Evolutionary conservation across 1,140 invertebrate species (phyloP).

Genomic region (Lepidurus couesii): DNA sequence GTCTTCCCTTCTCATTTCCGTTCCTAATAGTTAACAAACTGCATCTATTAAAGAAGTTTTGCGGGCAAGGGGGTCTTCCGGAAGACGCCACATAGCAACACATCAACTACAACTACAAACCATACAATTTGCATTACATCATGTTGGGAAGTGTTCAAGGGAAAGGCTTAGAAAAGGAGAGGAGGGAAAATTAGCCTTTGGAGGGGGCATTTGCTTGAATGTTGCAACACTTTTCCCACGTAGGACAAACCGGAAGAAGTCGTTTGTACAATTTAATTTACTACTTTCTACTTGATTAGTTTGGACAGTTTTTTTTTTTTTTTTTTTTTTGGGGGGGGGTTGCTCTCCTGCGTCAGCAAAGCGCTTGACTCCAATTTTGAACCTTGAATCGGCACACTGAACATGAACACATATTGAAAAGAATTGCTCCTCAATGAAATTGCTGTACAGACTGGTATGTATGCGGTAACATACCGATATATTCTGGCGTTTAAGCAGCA

Average conservation of each 20-base stretch:
- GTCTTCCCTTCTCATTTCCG: not conserved
- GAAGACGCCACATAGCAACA: not conserved
- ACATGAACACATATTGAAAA: not conserved
- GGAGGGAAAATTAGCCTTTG: not conserved
- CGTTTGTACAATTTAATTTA: not conserved
- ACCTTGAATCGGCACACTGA: not conserved
- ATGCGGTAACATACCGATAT: not conserved
- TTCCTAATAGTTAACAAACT: not conserved
- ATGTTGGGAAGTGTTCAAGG: not conserved
- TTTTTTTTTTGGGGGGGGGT: not conserved
- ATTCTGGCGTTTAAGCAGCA: not conserved
- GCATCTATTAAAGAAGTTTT: constrained; percentile 6
- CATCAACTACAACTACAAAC: not conserved
- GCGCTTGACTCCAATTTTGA: not conserved
- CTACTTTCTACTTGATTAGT: not conserved
- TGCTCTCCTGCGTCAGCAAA: not conserved
- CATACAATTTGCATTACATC: not conserved
- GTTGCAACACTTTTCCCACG: not conserved
- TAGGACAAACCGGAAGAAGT: not conserved
- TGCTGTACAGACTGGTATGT: not conserved
- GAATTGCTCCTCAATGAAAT: not conserved
- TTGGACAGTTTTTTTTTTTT: not conserved
- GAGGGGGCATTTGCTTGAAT: not conserved
- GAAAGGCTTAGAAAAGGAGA: not conserved
- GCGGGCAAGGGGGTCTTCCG: not conserved